Evolutionary conservation across 2,888 invertebrate species (phyloP).

Genomic region (Drepanosiphum platanoidis): DNA sequence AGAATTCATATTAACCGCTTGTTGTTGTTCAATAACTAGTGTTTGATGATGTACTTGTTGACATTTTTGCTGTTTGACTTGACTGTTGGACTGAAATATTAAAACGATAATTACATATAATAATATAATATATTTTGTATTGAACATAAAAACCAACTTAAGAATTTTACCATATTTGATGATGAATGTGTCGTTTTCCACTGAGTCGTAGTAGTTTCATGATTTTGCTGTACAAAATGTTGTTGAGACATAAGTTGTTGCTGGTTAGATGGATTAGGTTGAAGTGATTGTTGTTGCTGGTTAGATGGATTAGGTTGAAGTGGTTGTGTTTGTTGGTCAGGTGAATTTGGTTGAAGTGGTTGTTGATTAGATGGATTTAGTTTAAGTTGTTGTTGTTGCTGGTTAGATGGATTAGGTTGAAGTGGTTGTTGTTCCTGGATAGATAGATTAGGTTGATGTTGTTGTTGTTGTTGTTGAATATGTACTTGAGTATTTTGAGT

Average conservation of each 20-base stretch:
- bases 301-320: too few species aligned
- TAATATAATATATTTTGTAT: not conserved
- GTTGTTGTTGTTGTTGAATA: constrained; percentile 64
- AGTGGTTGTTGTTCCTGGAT: constrained; percentile 72
- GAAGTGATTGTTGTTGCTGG: constrained; percentile 67
- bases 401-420: constrained; percentile 72
- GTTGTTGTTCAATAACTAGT: constrained; percentile 65
- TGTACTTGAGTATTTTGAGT: constrained; percentile 65
- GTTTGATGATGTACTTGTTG: constrained; percentile 65
- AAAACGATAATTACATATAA: not conserved
- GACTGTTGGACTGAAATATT: constrained; percentile 32
- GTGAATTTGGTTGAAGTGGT: constrained; percentile 62
- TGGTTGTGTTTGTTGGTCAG: constrained; percentile 70
- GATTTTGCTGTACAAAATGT: constrained; percentile 63
- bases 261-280: too few species aligned
- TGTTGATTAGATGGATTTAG: too few species aligned
- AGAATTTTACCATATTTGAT: constrained; percentile 54
- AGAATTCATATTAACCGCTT: constrained; percentile 60
- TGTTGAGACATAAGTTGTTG: constrained; percentile 65
- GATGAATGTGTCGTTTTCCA: constrained; percentile 56
- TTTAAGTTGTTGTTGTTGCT: constrained; percentile 69
- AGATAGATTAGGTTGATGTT: too few species aligned
- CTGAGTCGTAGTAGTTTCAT: constrained; percentile 53
- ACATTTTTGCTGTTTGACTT: constrained; percentile 63
- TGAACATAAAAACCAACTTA: not conserved